These are phyloP conservation scores for Pycnomerus fuliginosus DNA, from an alignment of 2,888 invertebrate species.

Conservation along the genomic window DNA sequence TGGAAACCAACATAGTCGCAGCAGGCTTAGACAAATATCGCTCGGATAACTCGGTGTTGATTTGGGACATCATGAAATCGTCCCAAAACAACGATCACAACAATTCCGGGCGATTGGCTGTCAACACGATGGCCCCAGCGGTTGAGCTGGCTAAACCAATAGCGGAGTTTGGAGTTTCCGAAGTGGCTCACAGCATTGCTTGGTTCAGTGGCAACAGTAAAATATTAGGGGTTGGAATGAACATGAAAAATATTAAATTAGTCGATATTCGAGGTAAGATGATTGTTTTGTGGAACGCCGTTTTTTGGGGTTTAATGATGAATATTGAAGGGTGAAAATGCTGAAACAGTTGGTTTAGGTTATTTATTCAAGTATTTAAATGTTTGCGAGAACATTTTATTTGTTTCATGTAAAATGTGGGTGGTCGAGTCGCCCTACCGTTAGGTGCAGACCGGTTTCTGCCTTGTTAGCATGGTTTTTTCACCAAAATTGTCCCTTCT, in stretches of 20 bases:
- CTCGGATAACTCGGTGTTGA: constrained; percentile 81
- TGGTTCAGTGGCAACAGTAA: constrained; percentile 79
- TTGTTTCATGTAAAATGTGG: no score
- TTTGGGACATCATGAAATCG: constrained; percentile 80
- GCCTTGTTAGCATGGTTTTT: no score
- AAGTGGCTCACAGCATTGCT: constrained; percentile 79
- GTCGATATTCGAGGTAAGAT: constrained; percentile 90
- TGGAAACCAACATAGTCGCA: constrained; percentile 78
- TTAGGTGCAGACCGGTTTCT: no score
- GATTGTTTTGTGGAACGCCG: no score
- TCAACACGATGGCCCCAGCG: constrained; percentile 50
- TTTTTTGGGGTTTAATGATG: no score
- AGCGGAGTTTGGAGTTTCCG: constrained; percentile 79
- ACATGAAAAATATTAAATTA: constrained; percentile 82
- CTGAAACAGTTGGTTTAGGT: no score
- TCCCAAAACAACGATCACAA: constrained; percentile 43
- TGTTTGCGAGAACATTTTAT: no score
- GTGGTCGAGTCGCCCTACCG: no score
- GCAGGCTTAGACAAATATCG: constrained; percentile 88
- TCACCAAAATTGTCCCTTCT: no score
- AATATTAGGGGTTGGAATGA: constrained; percentile 85
- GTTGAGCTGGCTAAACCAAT: constrained; percentile 61
- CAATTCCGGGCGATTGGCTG: constrained; percentile 37
- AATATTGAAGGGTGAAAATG: no score
- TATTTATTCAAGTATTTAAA: no score